phyloP scores from a whole-genome alignment of 1,140 invertebrate genomes.

The Drosophila kepulauana region DNA sequence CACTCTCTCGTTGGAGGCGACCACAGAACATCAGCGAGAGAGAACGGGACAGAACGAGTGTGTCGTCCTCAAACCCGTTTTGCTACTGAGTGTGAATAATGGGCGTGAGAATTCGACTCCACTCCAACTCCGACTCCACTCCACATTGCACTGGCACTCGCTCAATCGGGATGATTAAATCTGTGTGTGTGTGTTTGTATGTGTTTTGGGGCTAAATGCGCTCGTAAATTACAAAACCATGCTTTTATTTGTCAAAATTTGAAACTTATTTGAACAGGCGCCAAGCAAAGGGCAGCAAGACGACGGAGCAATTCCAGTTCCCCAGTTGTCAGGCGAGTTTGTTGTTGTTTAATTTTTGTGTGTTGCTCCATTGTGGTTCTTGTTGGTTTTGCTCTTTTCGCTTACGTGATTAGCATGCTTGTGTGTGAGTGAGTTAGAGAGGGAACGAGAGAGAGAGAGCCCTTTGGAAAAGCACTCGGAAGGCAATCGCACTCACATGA shows the following conservation, averaged over 20 bases:
- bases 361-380: slow-evolving; percentile 25
- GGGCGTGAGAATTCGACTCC: slow-evolving; percentile 48
- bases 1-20: slow-evolving; percentile 39
- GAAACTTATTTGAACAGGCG: slow-evolving; percentile 85
- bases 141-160: slow-evolving; percentile 6
- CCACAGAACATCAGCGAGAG: background rate
- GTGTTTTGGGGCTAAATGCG: background rate
- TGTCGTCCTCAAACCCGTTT: slow-evolving; percentile 36
- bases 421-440: slow-evolving; percentile 15
- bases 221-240: slow-evolving; percentile 84
- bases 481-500: slow-evolving; percentile 20
- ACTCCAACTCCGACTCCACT: slow-evolving; percentile 31
- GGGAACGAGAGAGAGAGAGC: slow-evolving; percentile 22
- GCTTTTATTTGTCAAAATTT: slow-evolving; percentile 85
- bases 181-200: background rate
- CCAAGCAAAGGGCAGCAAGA: slow-evolving; percentile 60
- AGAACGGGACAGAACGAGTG: background rate
- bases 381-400: slow-evolving; percentile 39
- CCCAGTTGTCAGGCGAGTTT: slow-evolving; percentile 47
- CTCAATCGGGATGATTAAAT: slow-evolving; percentile 67
- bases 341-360: slow-evolving; percentile 30
- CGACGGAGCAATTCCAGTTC: slow-evolving; percentile 13
- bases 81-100: slow-evolving; percentile 47
- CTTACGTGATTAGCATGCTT: slow-evolving; percentile 71
- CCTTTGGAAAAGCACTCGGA: slow-evolving; percentile 33